phyloP scores from a whole-genome alignment of 1,140 invertebrate genomes.

The Mizuhopecten yessoensis region DNA sequence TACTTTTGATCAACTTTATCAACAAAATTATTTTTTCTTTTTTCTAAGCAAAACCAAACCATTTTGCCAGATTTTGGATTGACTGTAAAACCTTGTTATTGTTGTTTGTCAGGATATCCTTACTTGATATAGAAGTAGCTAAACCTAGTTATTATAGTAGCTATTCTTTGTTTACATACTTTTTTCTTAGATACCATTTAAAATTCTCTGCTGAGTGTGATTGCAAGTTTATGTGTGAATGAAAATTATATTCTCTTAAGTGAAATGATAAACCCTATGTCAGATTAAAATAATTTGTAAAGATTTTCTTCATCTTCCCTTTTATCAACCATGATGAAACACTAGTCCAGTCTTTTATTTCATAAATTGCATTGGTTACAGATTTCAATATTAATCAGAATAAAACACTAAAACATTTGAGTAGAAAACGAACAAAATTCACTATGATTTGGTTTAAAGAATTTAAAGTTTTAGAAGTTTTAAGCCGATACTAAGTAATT shows the following conservation, averaged over 20 bases:
- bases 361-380: too few relatives aligned
- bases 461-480: too few relatives aligned
- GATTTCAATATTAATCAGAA: too few relatives aligned
- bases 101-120: not conserved
- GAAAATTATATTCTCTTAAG: not conserved
- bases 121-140: not conserved
- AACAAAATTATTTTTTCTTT: not conserved
- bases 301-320: too few relatives aligned
- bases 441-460: too few relatives aligned
- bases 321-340: too few relatives aligned
- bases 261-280: not conserved
- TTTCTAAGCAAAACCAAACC: not conserved
- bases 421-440: too few relatives aligned
- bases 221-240: not conserved
- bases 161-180: not conserved
- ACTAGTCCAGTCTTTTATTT: too few relatives aligned
- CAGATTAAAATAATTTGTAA: not conserved
- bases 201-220: not conserved
- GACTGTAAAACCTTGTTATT: not conserved
- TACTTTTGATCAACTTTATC: not conserved
- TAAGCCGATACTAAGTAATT: too few relatives aligned
- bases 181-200: too few relatives aligned
- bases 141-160: not conserved
- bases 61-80: conserved; percentile 19
- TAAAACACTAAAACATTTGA: too few relatives aligned